These are phyloP conservation scores for Sphinx pinastri DNA, from an alignment of 2,888 invertebrate genomes.

Conservation along the genomic window DNA sequence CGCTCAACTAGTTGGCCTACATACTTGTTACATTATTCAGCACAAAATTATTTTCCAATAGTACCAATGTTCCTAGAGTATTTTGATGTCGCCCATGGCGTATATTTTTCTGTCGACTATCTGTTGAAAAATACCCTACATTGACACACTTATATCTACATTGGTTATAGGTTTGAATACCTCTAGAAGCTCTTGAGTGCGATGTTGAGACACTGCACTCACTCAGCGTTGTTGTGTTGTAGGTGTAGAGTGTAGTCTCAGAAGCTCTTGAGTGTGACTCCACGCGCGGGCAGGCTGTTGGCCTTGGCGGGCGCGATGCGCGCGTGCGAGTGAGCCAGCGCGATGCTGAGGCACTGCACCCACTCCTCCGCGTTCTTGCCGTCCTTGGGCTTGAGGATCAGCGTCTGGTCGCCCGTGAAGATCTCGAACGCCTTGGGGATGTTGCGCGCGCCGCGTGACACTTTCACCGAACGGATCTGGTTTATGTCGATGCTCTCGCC, in stretches of 20 bases:
- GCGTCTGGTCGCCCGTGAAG: slow-evolving; percentile 96
- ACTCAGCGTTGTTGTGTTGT: too few species aligned
- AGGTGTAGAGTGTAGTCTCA: slow-evolving; percentile 35
- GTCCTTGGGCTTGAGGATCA: slow-evolving; percentile 96
- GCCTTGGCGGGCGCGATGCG: slow-evolving; percentile 81
- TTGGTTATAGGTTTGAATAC: too few species aligned
- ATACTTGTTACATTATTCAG: too few species aligned
- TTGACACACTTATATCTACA: too few species aligned
- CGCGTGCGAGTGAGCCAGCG: slow-evolving; percentile 93
- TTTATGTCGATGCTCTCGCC: slow-evolving; percentile 95
- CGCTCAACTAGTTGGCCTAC: too few species aligned
- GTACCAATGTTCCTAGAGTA: too few species aligned
- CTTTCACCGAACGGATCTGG: slow-evolving; percentile 97
- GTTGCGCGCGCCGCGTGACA: slow-evolving; percentile 94
- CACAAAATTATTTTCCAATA: too few species aligned
- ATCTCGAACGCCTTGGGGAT: slow-evolving; percentile 98
- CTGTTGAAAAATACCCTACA: too few species aligned
- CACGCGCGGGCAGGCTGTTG: slow-evolving; percentile 78
- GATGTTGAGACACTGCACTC: too few species aligned
- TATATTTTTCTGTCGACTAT: too few species aligned
- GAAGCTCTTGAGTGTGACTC: slow-evolving; percentile 78
- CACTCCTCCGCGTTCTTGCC: slow-evolving; percentile 97
- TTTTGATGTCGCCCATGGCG: too few species aligned
- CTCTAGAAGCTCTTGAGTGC: too few species aligned
- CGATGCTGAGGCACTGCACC: slow-evolving; percentile 97